Evolutionary conservation across 2,888 invertebrate genomes (phyloP), one percentile per base, ranked within the genome.

Genomic region (Malthinus seriepunctatus): DNA sequence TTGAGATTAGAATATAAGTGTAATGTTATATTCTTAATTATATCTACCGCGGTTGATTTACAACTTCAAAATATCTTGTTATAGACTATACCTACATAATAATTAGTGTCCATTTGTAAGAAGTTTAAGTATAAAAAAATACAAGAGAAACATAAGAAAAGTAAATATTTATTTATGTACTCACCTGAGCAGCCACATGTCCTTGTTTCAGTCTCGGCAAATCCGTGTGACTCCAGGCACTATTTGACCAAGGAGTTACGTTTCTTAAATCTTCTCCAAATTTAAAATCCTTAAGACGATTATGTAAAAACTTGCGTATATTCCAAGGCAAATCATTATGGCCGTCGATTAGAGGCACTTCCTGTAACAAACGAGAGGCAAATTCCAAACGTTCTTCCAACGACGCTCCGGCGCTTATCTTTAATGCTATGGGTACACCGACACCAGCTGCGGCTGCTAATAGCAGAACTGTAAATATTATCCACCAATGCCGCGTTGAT

Each of bases 241-340:
- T 87, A 61, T 81, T 82, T 31, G 86, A 86, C 89, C 89, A 90
- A 9, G 89, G 89, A 69, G 84, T 84, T 42, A 88, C 84, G 66
- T 85, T 83, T 69, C 86, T 81, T 53, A 90, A 80, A 76, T 89
- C 86, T 77, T 87, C 84, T 66, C 84, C 86, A 77, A 89, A 88
- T 71, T 86, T 84, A 76, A 93, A 91, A 77, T 91, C 90, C 77
- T 90, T 89, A 70, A 94, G 86, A 77, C 89, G 88, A 79, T 93
- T 93, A 80, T 93, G 92, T 76, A 93, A 84, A 81, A 93, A 93
- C 80, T 93, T 93, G 67, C 93, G 83, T 77, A 94, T 91, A 79
- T 93, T 93, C 92, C 93, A 93, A 9, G 93, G 93, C 65, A 93
- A 82, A 79, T 94, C 94, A 81, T 94, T 94, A 84, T 94, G 93